Conservation (phyloP, 1,140 invertebrate species). For the Drosophila parabipectinata region DNA sequence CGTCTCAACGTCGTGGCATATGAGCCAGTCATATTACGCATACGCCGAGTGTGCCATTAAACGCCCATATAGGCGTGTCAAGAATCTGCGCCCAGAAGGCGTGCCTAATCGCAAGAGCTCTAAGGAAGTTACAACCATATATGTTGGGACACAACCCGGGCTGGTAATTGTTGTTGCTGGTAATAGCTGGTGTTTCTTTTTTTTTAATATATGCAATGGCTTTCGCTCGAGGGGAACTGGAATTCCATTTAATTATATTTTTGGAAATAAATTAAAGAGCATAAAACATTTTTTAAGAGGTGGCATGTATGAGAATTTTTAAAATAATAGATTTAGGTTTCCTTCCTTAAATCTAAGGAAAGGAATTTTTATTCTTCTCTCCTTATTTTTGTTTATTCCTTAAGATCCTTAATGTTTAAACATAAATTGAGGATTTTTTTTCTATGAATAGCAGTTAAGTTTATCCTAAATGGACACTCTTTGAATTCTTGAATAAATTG, state of each 20-base stretch:
- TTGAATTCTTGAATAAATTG: no score
- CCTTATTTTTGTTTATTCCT: no score
- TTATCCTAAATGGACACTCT: no score
- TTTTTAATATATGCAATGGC: neutral
- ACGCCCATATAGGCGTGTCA: constrained; percentile 36
- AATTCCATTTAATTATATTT: neutral
- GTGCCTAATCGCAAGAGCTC: constrained; percentile 67
- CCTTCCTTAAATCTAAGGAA: no score
- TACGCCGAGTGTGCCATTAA: constrained; percentile 74
- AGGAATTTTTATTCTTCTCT: no score
- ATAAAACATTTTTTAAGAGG: neutral
- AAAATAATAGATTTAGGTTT: no score
- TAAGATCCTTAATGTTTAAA: no score
- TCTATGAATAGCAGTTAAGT: no score
- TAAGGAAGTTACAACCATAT: constrained; percentile 35
- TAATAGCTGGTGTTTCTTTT: neutral
- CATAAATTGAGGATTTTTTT: no score
- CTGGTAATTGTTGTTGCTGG: constrained; percentile 23
- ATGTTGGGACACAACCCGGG: neutral
- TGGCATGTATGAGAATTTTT: no score
- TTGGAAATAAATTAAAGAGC: neutral
- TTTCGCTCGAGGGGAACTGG: neutral
- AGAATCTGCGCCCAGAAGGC: constrained; percentile 15
- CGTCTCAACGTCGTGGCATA: constrained; percentile 51
- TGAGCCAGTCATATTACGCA: constrained; percentile 73